Conservation (phyloP, 1,140 invertebrate species). For the Drosophila santomea region DNA sequence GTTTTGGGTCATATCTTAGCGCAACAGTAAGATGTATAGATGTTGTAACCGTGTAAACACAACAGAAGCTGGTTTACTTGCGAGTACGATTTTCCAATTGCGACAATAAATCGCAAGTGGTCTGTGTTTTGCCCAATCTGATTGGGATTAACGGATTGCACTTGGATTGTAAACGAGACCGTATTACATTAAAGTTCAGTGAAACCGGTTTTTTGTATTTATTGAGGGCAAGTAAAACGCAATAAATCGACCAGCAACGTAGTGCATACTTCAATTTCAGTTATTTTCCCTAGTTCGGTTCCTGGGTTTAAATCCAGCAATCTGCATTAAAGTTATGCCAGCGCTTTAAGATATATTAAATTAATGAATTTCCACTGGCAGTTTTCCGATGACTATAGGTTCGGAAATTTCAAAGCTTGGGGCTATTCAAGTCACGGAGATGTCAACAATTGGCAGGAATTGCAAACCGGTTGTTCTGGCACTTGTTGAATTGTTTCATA, state of each 20-base stretch:
- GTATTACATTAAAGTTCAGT: conserved; percentile 9
- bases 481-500: conserved; percentile 14
- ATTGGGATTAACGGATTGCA: conserved; percentile 5
- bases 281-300: conserved; percentile 22
- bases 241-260: background rate
- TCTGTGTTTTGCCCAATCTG: conserved; percentile 2
- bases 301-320: background rate
- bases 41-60: conserved; percentile 7
- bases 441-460: conserved; percentile 3
- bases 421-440: conserved; percentile 25
- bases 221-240: conserved; percentile 18
- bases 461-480: conserved; percentile 18
- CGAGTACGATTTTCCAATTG: background rate
- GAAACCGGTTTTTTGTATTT: conserved; percentile 23
- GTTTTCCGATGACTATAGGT: conserved; percentile 1
- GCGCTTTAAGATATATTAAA: conserved; percentile 6
- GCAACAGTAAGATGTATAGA: too few species aligned
- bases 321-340: background rate
- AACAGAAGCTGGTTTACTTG: background rate
- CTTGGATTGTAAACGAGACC: conserved; percentile 3
- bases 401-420: conserved; percentile 2
- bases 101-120: background rate
- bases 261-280: background rate
- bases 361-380: background rate
- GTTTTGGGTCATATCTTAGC: background rate